Base-by-base conservation (phyloP, 2,888 invertebrate species). In the Balanococcus diminutus region DNA sequence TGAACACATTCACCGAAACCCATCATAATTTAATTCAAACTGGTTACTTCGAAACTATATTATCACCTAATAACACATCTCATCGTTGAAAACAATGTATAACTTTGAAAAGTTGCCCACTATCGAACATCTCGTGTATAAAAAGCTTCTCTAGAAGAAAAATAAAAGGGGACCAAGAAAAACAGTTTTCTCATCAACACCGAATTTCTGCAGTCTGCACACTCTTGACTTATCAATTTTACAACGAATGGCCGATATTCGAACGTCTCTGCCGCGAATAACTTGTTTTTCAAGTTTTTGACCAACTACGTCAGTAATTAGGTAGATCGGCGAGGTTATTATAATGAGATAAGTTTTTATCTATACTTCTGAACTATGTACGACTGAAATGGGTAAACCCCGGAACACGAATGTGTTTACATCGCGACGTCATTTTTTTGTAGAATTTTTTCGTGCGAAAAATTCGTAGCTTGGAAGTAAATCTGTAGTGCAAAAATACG, bases 261-360 rank as follows among this genome's bases (percentile, higher is more conserved):
- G 16, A n/a, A 4, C 4, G n/a, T 46, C 1, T 3, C 16, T 67
- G 8, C 14, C 36, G 56, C 56, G 22, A 61, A 67, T 67, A 67
- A 67, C 67, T 67, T 67, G 67, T 67, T 67, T 67, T 67, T 67
- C 67, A 67, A 67, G 28, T 67, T 67, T 61, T 67, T 67, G 67
- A 31, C 67, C 67, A 22, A 31, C 28, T 16, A 28, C 67, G 28
- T 67, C 67, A 31, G 16, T 67, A 67, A 67, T 67, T 67, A 25
- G n/a, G n/a, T n/a, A n/a, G 11, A 28, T 28, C 67, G 25, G 0
- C 67, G 67, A 25, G 67, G 25, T 67, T 67, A 28, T 6, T 25
- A 67, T 67, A 61, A 61, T 46, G 14, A 36, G 36, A 46, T n/a
- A 1, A 56, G 56, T 56, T 56, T 22, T 56, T 56, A 56, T 56